Conservation (phyloP, 2,888 invertebrate genomes). For the Pyrrhia umbra region DNA sequence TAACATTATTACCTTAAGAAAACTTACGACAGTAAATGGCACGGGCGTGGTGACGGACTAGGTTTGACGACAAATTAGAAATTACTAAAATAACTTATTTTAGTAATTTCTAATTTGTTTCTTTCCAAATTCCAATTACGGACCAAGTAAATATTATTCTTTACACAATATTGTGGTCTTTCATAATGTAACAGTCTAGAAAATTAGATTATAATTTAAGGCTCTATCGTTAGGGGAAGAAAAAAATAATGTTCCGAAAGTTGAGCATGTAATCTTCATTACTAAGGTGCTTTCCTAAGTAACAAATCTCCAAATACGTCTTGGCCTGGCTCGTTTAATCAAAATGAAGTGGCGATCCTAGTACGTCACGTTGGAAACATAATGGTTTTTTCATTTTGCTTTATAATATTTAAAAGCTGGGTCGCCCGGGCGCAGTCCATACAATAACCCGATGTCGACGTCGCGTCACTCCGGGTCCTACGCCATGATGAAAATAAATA, state of each 20-base stretch:
- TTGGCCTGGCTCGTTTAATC: constrained; percentile 57
- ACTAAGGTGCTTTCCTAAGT: constrained; percentile 29
- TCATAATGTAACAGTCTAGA: constrained; percentile 16
- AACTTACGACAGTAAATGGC: not conserved
- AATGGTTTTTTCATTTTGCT: constrained; percentile 58
- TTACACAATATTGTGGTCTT: constrained; percentile 4
- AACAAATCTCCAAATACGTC: constrained; percentile 49
- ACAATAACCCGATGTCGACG: constrained; percentile 47
- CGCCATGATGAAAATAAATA: constrained; percentile 54
- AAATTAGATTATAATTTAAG: constrained; percentile 30
- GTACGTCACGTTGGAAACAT: constrained; percentile 46
- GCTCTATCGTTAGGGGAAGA: constrained; percentile 9
- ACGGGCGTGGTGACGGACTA: not conserved
- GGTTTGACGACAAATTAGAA: constrained; percentile 3
- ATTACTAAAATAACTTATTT: constrained; percentile 7
- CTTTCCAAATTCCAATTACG: constrained; percentile 24
- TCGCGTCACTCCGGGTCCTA: constrained; percentile 13
- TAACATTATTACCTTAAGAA: constrained; percentile 11
- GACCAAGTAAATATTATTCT: constrained; percentile 26
- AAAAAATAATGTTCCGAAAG: constrained; percentile 33
- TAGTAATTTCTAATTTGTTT: no score
- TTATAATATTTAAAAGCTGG: constrained; percentile 55
- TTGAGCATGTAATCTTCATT: constrained; percentile 50
- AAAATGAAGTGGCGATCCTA: constrained; percentile 54
- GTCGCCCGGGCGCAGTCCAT: constrained; percentile 15